Base-by-base conservation (phyloP, 2,113 vertebrate species). In the Dasyprocta punctata region DNA sequence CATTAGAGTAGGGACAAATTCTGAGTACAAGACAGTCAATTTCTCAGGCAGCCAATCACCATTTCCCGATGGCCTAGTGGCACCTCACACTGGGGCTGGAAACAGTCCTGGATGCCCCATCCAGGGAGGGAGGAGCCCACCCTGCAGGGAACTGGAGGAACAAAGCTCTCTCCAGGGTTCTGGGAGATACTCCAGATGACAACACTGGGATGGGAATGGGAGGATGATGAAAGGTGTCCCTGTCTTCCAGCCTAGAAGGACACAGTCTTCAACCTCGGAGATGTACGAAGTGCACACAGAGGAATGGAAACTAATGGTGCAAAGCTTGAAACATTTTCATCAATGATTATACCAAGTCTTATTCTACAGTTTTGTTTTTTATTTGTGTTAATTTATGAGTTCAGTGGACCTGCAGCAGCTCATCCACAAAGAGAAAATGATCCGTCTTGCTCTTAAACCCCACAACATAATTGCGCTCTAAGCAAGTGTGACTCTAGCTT, bases 41-140 rank as follows among this genome's bases (percentile, higher is more conserved):
- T 98, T 98, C 98, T 98, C 98, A 98, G 96, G 98, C 94, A 98
- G 98, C 98, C 98, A 98, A 97, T 98, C 98, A 98, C 89, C 95
- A 96, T 90, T 98, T 95, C 95, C 94, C 97, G 96, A 97, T 94
- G 94, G 80, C 71, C 77, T 83, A 92, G 92, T 98, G 96, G 92
- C 95, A 98, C 93, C 92, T 97, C 96, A 98, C 47, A 90, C 94
- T 96, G 96, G 85, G 97, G 75, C 65, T 0, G 0, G n/a, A 95
- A 96, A 96, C 97, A 69, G 90, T 96, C 78, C 94, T 97, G 92
- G 83, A 97, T 92, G 90, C 60, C 94, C 90, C 93, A 88, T 91
- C 95, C 96, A 98, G 90, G 95, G 96, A 98, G 92, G 95, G 97
- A 98, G 94, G 94, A 96, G 41, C 56, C 90, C 86, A 77, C 3